Evolutionary conservation across 2,797 vertebrate genomes (phyloP).

Genomic region (Phoeniculus purpureus): DNA sequence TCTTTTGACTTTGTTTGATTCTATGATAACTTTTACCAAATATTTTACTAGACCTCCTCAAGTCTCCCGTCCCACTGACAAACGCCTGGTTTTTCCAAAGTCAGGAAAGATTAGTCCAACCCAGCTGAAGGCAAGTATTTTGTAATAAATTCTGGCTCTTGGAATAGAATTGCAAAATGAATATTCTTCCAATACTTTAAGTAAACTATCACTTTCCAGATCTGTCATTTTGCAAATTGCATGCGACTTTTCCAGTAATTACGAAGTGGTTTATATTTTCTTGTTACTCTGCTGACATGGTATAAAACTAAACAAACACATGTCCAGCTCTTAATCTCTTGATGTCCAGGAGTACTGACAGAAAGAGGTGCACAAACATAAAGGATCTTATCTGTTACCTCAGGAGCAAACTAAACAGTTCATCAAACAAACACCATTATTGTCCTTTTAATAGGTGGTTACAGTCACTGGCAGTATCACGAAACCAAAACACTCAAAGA

Average conservation of each 20-base stretch:
- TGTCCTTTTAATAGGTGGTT: constrained; percentile 10
- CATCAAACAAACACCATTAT: constrained; percentile 28
- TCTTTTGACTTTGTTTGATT: neutral
- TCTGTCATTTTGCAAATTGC: neutral
- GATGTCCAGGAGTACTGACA: neutral
- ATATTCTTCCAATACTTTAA: neutral
- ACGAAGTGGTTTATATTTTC: neutral
- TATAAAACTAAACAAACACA: constrained; percentile 37
- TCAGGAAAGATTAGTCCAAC: neutral
- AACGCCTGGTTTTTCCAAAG: constrained; percentile 29
- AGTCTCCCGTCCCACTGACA: neutral
- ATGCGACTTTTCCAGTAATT: neutral
- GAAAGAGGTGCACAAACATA: constrained; percentile 20
- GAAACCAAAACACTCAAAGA: neutral
- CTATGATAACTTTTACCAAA: constrained; percentile 13
- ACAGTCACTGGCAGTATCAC: neutral
- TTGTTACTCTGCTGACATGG: neutral
- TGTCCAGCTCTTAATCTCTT: constrained; percentile 16
- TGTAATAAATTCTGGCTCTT: neutral
- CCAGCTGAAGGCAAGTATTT: neutral
- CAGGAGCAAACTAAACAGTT: constrained; percentile 19
- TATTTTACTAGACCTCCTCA: neutral
- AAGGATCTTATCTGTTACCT: constrained; percentile 35
- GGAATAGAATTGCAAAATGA: constrained; percentile 10
- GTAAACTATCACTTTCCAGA: neutral